Evolutionary conservation across 2,888 invertebrate genomes (phyloP), one percentile per base, ranked within the genome.

Genomic region (Venustoraphidia nigricollis): DNA sequence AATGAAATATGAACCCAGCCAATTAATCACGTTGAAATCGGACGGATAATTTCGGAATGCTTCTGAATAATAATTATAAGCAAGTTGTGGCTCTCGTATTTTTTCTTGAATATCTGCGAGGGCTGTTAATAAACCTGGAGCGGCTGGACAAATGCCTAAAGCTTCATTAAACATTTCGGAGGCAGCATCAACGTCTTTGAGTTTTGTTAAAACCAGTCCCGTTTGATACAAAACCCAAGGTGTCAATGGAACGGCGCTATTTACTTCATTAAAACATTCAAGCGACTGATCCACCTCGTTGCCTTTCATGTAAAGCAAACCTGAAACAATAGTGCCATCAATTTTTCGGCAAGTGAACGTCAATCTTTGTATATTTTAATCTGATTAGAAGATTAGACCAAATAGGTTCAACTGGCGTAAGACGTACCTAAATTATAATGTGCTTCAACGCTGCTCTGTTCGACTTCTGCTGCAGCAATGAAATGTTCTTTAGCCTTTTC

Each of bases 81-180:
- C 90, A 62, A 88, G 88, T 57, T 89, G 88, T 55, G 90, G 83
- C 67, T 98, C 97, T 2, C 91, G 93, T 59, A 88, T 81, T 50
- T 78, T 80, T 59, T 92, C 92, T 63, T 90, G 92, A 58, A 97
- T 76, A 59, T 88, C 82, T 1, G 94, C 97, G 48, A 96, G 75
- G 61, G 90, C 88, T 58, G 88, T 83, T 44, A 95, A 76, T 44
- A 95, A 81, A 39, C 84, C 83, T 0, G 93, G 87, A 66, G 98
- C 98, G 57, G 90, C 86, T 1, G 94, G 84, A 17, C 84, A 80
- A 47, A 90, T 73, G 36, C 89, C 85, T 51, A 90, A 69, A 4
- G 92, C 72, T 62, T 91, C 88, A 58, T 88, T 64, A 54, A 75
- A 80, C 56, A 77, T 77, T 62, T 81, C 81, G 6, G 77, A 65